These are phyloP conservation scores for Leucophenga varia DNA, from an alignment of 1,140 invertebrate species.

Conservation along the genomic window DNA sequence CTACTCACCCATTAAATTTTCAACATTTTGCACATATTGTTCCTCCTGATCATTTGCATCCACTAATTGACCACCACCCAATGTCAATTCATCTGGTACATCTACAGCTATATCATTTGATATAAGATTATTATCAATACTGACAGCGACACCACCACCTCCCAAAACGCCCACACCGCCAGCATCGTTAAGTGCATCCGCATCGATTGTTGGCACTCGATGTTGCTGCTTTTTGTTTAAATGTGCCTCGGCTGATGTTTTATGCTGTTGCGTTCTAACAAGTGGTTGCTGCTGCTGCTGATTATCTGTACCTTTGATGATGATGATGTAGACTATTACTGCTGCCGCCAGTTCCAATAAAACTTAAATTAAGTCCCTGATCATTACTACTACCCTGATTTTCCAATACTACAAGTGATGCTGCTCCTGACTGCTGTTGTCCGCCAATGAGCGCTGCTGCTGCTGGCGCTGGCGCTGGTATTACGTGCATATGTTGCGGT, in stretches of 20 bases:
- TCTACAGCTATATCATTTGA: neutral
- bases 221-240: conserved; percentile 33
- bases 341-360: too few relatives aligned
- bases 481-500: conserved; percentile 27
- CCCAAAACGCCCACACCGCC: conserved; percentile 38
- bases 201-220: conserved; percentile 47
- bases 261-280: too few relatives aligned
- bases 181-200: conserved; percentile 39
- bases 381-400: too few relatives aligned
- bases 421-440: neutral
- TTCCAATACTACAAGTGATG: neutral
- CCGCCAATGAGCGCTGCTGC: conserved; percentile 21
- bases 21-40: conserved; percentile 41
- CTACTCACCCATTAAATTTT: conserved; percentile 38
- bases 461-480: conserved; percentile 12
- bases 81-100: conserved; percentile 28
- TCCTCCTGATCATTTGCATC: conserved; percentile 34
- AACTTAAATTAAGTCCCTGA: too few relatives aligned
- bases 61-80: too few relatives aligned
- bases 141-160: conserved; percentile 15
- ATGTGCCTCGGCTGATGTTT: conserved; percentile 17
- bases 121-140: conserved; percentile 1
- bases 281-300: conserved; percentile 3
- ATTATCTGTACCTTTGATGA: too few relatives aligned
- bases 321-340: too few relatives aligned